Percentiles rank a stretch among this genome's conserved stretches.
Evolutionary conservation across 1,140 invertebrate genomes (phyloP).

Genomic region (Bilobella aurantiaca): DNA sequence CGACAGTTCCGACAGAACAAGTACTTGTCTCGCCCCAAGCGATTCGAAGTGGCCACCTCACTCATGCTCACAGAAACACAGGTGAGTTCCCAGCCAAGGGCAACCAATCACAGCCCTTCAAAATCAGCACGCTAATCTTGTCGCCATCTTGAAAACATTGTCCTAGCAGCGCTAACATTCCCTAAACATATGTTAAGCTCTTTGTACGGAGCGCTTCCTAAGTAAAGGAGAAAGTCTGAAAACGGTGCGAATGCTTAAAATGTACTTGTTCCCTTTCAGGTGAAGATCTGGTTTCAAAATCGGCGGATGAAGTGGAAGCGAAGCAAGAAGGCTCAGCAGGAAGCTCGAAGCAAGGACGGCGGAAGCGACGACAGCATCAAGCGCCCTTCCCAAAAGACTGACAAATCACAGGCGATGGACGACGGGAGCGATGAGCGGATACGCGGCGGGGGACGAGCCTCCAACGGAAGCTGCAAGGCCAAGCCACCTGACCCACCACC

Average conservation of each 20-base stretch:
- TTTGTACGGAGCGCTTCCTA: too few relatives aligned
- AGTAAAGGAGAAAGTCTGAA: too few relatives aligned
- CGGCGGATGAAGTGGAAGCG: constrained; percentile 91
- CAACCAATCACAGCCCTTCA: background rate
- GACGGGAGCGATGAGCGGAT: too few relatives aligned
- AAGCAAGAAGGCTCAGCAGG: constrained; percentile 83
- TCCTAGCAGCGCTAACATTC: too few relatives aligned
- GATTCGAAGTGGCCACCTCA: constrained; percentile 96
- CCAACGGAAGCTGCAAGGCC: too few relatives aligned
- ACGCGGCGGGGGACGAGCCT: too few relatives aligned
- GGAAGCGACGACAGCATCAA: background rate
- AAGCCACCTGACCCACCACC: background rate
- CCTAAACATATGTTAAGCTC: too few relatives aligned
- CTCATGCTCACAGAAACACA: constrained; percentile 97
- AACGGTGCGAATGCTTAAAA: too few relatives aligned
- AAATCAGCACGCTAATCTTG: too few relatives aligned
- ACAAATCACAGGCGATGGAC: too few relatives aligned
- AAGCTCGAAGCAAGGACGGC: constrained; percentile 45
- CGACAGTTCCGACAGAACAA: constrained; percentile 98
- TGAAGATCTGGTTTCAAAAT: constrained; percentile 96
- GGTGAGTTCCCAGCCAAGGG: constrained; percentile 50
- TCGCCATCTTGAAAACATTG: too few relatives aligned
- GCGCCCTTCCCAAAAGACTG: too few relatives aligned
- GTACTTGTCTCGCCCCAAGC: constrained; percentile 92
- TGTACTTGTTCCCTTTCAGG: constrained; percentile 46